A percentile compares a stretch with the other conserved stretches of the same genome.
phyloP scores from a whole-genome alignment of 64 coral and sea anemone species.

The Montipora cactus region DNA sequence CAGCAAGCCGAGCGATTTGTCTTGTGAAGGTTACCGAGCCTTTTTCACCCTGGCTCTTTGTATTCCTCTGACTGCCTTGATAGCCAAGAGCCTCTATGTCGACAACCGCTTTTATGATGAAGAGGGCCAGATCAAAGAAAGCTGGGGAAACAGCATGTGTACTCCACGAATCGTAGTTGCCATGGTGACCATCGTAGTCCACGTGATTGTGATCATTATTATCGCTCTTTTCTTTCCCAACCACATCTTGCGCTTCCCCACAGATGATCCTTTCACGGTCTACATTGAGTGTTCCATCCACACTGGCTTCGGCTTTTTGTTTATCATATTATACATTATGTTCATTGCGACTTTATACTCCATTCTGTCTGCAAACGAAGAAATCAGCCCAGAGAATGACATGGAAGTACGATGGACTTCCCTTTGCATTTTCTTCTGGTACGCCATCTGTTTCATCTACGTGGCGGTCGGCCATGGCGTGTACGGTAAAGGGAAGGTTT shows the following conservation, averaged over 20 bases:
- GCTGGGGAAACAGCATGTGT: constrained; percentile 60
- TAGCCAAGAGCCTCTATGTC: constrained; percentile 70
- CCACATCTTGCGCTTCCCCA: constrained; percentile 64
- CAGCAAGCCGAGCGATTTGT: constrained; percentile 75
- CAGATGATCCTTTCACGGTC: constrained; percentile 66
- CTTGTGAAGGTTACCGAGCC: constrained; percentile 85
- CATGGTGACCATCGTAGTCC: constrained; percentile 63
- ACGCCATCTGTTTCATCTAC: constrained; percentile 92
- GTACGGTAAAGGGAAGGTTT: constrained; percentile 76
- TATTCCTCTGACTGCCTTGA: constrained; percentile 84
- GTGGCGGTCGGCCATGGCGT: constrained; percentile 69
- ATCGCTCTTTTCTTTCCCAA: constrained; percentile 62
- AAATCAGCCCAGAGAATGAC: constrained; percentile 75
- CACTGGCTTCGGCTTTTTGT: constrained; percentile 75
- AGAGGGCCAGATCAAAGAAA: constrained; percentile 71
- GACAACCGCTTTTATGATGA: constrained; percentile 79
- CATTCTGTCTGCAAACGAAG: constrained; percentile 79
- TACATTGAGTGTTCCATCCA: constrained; percentile 95
- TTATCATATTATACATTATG: constrained; percentile 82
- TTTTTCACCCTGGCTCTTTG: constrained; percentile 86
- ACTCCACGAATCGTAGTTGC: constrained; percentile 72
- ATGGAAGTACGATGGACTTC: constrained; percentile 97
- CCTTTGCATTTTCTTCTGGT: constrained; percentile 81
- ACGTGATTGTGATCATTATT: constrained; percentile 76
- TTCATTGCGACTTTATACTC: constrained; percentile 74